Evolutionary conservation across 2,888 invertebrate genomes (phyloP).

Genomic region (Aethes cnicana): DNA sequence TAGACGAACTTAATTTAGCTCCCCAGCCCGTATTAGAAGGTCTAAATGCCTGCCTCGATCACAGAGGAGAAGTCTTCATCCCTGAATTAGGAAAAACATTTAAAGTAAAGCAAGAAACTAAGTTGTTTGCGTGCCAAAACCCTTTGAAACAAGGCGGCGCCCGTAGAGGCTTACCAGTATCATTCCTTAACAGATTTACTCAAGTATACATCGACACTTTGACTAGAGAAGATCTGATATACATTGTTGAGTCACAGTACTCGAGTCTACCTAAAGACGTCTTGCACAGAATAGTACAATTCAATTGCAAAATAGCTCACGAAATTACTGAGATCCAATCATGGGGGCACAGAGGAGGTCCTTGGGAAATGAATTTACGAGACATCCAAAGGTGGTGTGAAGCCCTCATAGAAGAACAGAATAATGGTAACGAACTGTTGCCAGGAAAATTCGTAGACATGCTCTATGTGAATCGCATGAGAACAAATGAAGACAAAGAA

Average conservation of each 20-base stretch:
- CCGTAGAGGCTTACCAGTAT: slow-evolving; percentile 96
- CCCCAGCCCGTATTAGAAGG: slow-evolving; percentile 99
- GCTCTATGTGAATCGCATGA: slow-evolving; percentile 94
- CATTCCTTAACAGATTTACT: slow-evolving; percentile 98
- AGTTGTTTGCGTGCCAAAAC: slow-evolving; percentile 98
- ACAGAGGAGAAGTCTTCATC: slow-evolving; percentile 96
- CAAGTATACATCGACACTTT: slow-evolving; percentile 89
- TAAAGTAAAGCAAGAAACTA: slow-evolving; percentile 87
- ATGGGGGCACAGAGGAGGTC: slow-evolving; percentile 92
- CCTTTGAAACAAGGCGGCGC: slow-evolving; percentile 98
- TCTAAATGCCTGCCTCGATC: slow-evolving; percentile 98
- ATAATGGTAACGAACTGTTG: slow-evolving; percentile 48
- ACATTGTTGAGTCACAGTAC: slow-evolving; percentile 86
- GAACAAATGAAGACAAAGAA: slow-evolving; percentile 88
- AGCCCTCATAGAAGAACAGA: slow-evolving; percentile 78
- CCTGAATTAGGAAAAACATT: slow-evolving; percentile 96
- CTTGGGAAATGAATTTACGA: slow-evolving; percentile 98
- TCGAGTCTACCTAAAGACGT: slow-evolving; percentile 82
- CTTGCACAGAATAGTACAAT: slow-evolving; percentile 88
- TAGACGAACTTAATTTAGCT: slow-evolving; percentile 99
- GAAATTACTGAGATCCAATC: slow-evolving; percentile 84
- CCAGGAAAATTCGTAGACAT: slow-evolving; percentile 87
- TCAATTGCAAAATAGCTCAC: slow-evolving; percentile 86
- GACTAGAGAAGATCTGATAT: slow-evolving; percentile 84
- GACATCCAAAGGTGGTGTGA: slow-evolving; percentile 97